Conservation (phyloP, 2,797 vertebrate genomes). For the Chiloscyllium punctatum region DNA sequence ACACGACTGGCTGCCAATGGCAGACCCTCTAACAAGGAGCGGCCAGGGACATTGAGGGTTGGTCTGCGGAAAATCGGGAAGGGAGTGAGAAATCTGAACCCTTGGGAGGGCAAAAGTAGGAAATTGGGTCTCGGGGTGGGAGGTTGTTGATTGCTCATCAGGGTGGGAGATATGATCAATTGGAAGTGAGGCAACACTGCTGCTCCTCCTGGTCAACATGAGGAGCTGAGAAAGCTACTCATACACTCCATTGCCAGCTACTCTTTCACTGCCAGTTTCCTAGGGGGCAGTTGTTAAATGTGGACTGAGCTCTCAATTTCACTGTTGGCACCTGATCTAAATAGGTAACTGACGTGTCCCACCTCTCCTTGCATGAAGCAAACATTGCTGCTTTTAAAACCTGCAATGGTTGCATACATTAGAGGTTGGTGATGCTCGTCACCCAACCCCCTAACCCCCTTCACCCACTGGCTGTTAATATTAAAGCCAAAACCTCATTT, state of each 20-base stretch:
- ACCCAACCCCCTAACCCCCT: too few relatives aligned
- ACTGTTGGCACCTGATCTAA: not conserved
- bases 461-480: not conserved
- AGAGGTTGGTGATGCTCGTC: not conserved
- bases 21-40: too few relatives aligned
- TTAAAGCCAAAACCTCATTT: not conserved
- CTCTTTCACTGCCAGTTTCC: not conserved
- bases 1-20: not conserved
- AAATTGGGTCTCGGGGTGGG: not conserved
- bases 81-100: not conserved
- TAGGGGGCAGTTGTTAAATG: not conserved
- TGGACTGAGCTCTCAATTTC: not conserved
- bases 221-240: not conserved
- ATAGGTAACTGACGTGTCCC: not conserved
- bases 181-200: not conserved
- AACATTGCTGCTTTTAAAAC: not conserved
- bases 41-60: not conserved
- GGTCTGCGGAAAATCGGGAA: not conserved
- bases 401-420: not conserved
- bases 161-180: not conserved
- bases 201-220: not conserved
- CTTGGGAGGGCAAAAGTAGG: not conserved
- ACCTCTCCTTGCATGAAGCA: not conserved
- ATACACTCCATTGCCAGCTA: not conserved
- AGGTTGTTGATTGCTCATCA: not conserved